Percentiles rank a stretch among this genome's conserved stretches.
Conservation (phyloP, 1,140 invertebrate species). For the Achatina immaculata region DNA sequence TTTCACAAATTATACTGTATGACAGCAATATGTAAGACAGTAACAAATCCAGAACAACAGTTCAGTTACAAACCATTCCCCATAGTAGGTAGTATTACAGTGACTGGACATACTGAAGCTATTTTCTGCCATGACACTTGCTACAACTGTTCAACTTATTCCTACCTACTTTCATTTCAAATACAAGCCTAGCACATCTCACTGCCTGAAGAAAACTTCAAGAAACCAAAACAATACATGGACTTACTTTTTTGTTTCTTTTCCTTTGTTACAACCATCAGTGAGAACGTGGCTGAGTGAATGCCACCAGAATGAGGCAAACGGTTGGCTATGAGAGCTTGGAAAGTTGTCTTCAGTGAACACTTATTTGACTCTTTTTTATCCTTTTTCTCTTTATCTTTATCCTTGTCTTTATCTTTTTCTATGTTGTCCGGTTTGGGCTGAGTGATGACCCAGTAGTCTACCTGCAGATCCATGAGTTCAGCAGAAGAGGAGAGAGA, state of each 20-base stretch:
- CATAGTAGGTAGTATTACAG: too few species aligned
- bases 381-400: constrained; percentile 49
- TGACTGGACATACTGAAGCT: too few species aligned
- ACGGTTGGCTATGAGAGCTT: constrained; percentile 83
- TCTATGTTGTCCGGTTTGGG: constrained; percentile 52
- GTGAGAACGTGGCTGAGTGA: constrained; percentile 72
- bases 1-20: too few species aligned
- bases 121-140: too few species aligned
- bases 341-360: constrained; percentile 85
- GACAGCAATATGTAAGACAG: too few species aligned
- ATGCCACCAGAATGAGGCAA: constrained; percentile 65
- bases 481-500: constrained; percentile 70
- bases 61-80: too few species aligned
- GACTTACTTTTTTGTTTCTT: constrained; percentile 87
- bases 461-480: constrained; percentile 91
- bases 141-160: too few species aligned
- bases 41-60: too few species aligned
- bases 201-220: too few species aligned
- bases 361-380: constrained; percentile 74
- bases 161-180: too few species aligned
- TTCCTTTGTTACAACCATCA: constrained; percentile 92
- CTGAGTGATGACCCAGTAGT: constrained; percentile 83
- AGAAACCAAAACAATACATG: too few species aligned
- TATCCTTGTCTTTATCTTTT: constrained; percentile 28
- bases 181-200: too few species aligned